Evolutionary conservation across 2,797 vertebrate species (phyloP).

Genomic region (Eleutherodactylus coqui): DNA sequence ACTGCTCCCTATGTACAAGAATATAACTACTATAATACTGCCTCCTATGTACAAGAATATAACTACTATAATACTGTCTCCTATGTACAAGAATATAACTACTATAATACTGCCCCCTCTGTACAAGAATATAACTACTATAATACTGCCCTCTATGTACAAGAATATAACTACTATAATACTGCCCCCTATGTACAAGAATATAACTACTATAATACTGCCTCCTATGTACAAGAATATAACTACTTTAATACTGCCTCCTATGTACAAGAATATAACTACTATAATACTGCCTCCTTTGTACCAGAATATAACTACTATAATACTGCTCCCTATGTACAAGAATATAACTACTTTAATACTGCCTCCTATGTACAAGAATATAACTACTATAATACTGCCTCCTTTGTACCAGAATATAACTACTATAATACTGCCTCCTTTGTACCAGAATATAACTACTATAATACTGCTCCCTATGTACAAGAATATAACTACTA

Average conservation of each 20-base stretch:
- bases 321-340: background rate
- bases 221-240: background rate
- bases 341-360: conserved; percentile 4
- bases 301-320: conserved; percentile 1
- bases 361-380: background rate
- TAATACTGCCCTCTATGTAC: background rate
- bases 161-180: conserved; percentile 16
- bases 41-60: conserved; percentile 3
- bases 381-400: background rate
- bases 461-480: background rate
- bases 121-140: conserved; percentile 11
- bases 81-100: conserved; percentile 12
- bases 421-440: no score
- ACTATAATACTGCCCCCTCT: background rate
- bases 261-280: background rate
- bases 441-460: no score
- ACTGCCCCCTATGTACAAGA: conserved; percentile 7
- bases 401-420: no score
- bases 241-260: conserved; percentile 10
- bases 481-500: background rate
- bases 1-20: background rate
- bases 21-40: conserved; percentile 9
- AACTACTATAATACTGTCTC: conserved; percentile 5
- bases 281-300: conserved; percentile 3
- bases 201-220: conserved; percentile 12